A percentile compares a stretch with the other conserved stretches of the same genome.
Conservation (phyloP, 2,888 invertebrate species). For the Calameuta filiformis region DNA sequence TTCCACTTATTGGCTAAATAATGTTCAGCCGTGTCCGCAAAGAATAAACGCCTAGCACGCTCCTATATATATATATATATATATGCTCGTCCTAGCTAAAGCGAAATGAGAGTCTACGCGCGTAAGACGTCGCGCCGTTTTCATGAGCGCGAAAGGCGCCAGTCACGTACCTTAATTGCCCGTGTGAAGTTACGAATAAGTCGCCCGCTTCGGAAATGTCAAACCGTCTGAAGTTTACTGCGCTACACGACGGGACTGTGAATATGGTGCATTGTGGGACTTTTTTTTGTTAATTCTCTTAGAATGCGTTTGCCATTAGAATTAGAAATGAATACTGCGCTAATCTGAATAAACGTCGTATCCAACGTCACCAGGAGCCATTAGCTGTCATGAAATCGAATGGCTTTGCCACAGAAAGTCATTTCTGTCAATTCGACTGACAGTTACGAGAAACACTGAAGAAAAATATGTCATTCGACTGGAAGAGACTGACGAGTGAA, state of each 20-base stretch:
- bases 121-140: constrained; percentile 33
- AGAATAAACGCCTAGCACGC: background rate
- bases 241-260: background rate
- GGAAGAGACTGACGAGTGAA: background rate
- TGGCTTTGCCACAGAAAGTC: background rate
- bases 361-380: background rate
- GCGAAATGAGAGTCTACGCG: constrained; percentile 39
- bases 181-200: background rate
- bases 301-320: background rate
- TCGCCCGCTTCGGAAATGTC: background rate
- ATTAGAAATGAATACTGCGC: background rate
- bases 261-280: background rate
- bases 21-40: background rate
- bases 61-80: background rate
- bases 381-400: background rate
- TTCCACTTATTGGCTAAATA: background rate
- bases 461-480: background rate
- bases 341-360: background rate
- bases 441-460: background rate
- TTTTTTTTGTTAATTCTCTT: background rate
- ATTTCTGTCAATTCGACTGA: background rate
- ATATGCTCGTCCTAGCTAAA: background rate
- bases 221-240: background rate
- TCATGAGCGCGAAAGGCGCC: constrained; percentile 43
- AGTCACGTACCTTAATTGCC: constrained; percentile 64